Conservation (phyloP, 2,113 vertebrate genomes). For the Chionodraco myersi region DNA sequence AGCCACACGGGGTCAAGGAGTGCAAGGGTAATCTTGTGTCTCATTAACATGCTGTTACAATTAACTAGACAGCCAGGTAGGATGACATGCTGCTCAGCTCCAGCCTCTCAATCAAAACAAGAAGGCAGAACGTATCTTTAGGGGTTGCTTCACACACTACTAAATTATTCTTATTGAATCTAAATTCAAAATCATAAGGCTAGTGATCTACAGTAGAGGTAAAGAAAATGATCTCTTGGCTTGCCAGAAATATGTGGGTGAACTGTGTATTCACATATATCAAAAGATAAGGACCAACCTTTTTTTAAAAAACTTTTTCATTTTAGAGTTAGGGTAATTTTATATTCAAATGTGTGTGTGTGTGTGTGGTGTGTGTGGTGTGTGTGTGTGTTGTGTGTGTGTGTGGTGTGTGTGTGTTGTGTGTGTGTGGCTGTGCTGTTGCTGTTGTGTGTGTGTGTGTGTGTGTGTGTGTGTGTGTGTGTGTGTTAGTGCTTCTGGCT, state of each 20-base stretch:
- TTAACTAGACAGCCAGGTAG: slow-evolving; percentile 46
- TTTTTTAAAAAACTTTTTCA: not conserved
- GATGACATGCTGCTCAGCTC: slow-evolving; percentile 12
- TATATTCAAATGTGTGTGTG: too few relatives aligned
- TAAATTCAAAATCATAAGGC: not conserved
- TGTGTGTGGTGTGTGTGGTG: not conserved
- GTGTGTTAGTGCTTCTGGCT: slow-evolving; percentile 12
- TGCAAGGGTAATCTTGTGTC: slow-evolving; percentile 44
- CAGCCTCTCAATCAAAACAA: slow-evolving; percentile 35
- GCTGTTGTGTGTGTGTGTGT: too few relatives aligned
- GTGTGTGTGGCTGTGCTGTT: too few relatives aligned
- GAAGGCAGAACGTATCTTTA: slow-evolving; percentile 3
- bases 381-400: not conserved
- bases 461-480: too few relatives aligned
- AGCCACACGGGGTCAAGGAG: slow-evolving; percentile 52
- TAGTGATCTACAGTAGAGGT: not conserved
- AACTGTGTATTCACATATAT: not conserved
- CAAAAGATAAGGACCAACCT: not conserved
- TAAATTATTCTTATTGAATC: not conserved
- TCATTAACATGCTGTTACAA: slow-evolving; percentile 69
- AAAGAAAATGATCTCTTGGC: not conserved
- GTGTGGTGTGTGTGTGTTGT: too few relatives aligned
- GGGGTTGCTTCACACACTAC: not conserved
- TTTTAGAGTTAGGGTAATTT: too few relatives aligned
- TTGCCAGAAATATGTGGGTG: not conserved